These are phyloP conservation scores for Stomatorhinus ivindoensis DNA, from an alignment of 2,113 vertebrate species.

Conservation along the genomic window DNA sequence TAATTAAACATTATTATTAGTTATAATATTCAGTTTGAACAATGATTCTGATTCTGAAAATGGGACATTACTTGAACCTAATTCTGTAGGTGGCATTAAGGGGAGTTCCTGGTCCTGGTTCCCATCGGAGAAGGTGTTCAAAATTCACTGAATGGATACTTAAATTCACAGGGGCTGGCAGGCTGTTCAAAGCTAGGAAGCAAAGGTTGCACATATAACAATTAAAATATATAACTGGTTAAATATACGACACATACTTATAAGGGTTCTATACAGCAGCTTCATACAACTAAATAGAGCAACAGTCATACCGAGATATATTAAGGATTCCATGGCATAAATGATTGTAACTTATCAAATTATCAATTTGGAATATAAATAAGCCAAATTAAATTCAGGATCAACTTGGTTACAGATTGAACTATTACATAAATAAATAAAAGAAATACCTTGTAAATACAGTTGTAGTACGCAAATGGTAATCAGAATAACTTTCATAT, in stretches of 20 bases:
- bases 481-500: not conserved
- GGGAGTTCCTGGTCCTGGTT: not conserved
- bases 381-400: not conserved
- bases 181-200: not conserved
- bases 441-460: not conserved
- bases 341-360: not conserved
- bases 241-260: not conserved
- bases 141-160: constrained; percentile 2
- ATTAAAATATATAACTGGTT: not conserved
- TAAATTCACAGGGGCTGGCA: not conserved
- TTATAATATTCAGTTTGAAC: not conserved
- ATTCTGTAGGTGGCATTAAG: not conserved
- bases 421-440: not conserved
- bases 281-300: not conserved
- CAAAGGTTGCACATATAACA: not conserved
- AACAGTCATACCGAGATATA: not conserved
- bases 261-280: not conserved
- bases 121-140: constrained; percentile 5
- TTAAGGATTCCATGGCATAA: not conserved
- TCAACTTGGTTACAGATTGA: not conserved
- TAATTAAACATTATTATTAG: not conserved
- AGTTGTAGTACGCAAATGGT: not conserved
- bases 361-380: not conserved
- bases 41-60: not conserved
- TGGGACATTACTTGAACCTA: not conserved